Conservation (phyloP, 2,797 vertebrate species). For the Malacoctenus gilli region DNA sequence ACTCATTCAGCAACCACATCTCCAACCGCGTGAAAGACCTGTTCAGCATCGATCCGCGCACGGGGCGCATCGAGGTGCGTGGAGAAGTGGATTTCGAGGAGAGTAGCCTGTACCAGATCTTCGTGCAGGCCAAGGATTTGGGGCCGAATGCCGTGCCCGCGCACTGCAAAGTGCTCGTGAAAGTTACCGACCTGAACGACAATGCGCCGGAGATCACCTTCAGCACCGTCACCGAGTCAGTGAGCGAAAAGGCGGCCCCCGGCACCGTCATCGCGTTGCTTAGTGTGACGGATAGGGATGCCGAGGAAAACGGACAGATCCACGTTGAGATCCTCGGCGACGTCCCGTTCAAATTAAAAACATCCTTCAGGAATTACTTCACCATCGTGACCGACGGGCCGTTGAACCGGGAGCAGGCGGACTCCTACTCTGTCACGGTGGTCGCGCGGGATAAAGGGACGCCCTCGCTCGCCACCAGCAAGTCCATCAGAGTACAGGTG, state of each 20-base stretch:
- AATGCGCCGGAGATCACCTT: constrained; percentile 96
- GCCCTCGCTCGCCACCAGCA: constrained; percentile 89
- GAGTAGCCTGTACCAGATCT: constrained; percentile 92
- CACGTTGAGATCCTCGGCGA: constrained; percentile 94
- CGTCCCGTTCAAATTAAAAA: constrained; percentile 93
- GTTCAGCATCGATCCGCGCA: constrained; percentile 90
- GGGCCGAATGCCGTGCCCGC: constrained; percentile 96
- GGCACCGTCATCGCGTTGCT: constrained; percentile 96
- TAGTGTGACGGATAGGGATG: constrained; percentile 93
- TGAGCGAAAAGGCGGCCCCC: constrained; percentile 91
- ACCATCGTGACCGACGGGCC: constrained; percentile 93
- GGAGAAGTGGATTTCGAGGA: constrained; percentile 96
- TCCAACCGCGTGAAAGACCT: constrained; percentile 90
- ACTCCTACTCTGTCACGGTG: constrained; percentile 92
- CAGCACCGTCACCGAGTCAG: constrained; percentile 94
- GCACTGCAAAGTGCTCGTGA: constrained; percentile 95
- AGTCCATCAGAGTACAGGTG: constrained; percentile 93
- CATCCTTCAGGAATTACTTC: constrained; percentile 94
- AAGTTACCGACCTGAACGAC: constrained; percentile 91
- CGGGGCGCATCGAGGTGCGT: constrained; percentile 91
- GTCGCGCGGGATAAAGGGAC: constrained; percentile 89
- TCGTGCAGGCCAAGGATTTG: constrained; percentile 96
- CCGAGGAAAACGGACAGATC: constrained; percentile 93
- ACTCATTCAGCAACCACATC: constrained; percentile 96
- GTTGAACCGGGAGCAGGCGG: constrained; percentile 89